Percentiles rank a stretch among this genome's conserved stretches.
These are phyloP conservation scores for Menidia menidia DNA, from an alignment of 2,797 vertebrate genomes.

Conservation along the genomic window DNA sequence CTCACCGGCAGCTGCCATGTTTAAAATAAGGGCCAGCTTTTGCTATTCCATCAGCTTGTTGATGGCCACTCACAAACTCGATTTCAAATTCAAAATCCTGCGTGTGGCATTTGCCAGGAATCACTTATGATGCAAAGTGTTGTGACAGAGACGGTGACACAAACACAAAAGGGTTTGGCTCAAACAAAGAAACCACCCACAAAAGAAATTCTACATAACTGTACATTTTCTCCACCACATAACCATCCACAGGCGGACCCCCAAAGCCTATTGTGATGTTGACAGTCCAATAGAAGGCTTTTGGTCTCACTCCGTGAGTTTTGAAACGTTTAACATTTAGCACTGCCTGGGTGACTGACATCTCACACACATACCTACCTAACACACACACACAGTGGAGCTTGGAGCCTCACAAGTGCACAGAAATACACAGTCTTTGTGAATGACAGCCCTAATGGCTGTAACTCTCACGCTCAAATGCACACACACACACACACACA, in stretches of 20 bases:
- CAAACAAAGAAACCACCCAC: conserved; percentile 28
- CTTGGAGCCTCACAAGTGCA: conserved; percentile 32
- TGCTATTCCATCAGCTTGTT: not conserved
- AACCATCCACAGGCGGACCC: conserved; percentile 19
- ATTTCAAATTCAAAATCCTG: conserved; percentile 8
- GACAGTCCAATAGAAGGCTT: conserved; percentile 67
- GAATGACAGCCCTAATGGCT: conserved; percentile 36
- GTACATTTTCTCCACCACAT: conserved; percentile 48
- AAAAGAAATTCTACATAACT: conserved; percentile 48
- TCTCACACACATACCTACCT: conserved; percentile 29
- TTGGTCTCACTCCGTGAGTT: conserved; percentile 59
- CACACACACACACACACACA: conserved; percentile 22
- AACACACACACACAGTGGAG: conserved; percentile 14
- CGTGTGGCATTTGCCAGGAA: not conserved
- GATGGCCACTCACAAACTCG: not conserved
- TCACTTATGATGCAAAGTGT: conserved; percentile 6
- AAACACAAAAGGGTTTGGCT: conserved; percentile 40
- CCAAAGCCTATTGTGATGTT: conserved; percentile 65
- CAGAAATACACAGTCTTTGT: conserved; percentile 13
- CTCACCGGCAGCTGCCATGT: too few species aligned
- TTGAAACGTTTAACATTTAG: conserved; percentile 77
- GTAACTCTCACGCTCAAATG: conserved; percentile 27
- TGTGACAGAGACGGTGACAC: conserved; percentile 22
- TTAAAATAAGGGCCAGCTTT: not conserved
- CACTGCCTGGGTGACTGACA: conserved; percentile 61